Base-by-base conservation (phyloP, 2,888 invertebrate genomes). In the Diloba caeruleocephala region DNA sequence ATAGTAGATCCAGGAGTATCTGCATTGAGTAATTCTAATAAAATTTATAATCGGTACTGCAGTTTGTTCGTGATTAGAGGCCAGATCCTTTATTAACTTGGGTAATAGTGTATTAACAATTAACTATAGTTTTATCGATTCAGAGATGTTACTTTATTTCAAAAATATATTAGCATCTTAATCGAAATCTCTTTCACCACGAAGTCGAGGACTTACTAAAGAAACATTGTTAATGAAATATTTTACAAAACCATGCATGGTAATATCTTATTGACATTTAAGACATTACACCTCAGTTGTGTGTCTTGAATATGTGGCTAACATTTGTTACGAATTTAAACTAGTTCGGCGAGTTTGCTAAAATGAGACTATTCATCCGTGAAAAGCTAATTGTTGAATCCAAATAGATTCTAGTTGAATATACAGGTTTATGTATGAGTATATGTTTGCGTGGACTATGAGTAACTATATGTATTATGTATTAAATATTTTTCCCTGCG, bases 331-430 rank as follows among this genome's bases (percentile, higher is more conserved):
- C 31, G 50, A 45, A 10, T 5, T 9, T 4, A 59, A 66, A 70
- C 71, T 2, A 53, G 71, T 73, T 43, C 31, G 7, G 17, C 66
- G 17, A 13, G 71, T 73, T 55, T 25, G 25, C n/a, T 44, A 32
- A 60, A 61, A 59, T 61, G 19, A 31, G 37, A 51, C 42, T 37
- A 45, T 50, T 39, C 54, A 60, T 33, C 39, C 43, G 52, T 52
- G 36, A 68, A 67, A 48, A 61, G 0, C n/a, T 57, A 42, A 49
- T 56, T 17, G 21, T 9, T 38, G 13, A 26, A 37, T 45, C 14
- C 41, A 51, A 37, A 50, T 39, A 19, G 7, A 46, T 39, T 45
- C 45, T 42, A 10, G 41, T 63, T 63, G 7, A 39, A 26, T 41
- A 42, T 37, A 48, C 39, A 2, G 21, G 39, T 49, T 36, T 44